Base-by-base conservation (phyloP, 1,140 invertebrate genomes). In the Pogonus chalceus region DNA sequence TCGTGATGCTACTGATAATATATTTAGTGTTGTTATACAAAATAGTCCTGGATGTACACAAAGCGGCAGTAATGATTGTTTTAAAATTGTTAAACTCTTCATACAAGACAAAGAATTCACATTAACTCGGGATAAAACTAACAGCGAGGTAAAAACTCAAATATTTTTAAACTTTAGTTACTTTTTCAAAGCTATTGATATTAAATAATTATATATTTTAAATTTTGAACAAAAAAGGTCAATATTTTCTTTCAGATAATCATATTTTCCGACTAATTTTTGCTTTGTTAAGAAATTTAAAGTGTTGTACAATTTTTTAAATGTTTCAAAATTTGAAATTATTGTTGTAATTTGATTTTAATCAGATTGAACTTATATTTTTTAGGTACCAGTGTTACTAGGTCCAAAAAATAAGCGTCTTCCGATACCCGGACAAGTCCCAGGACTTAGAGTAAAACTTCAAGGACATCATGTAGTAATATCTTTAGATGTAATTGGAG, bases 31-130 rank as follows among this genome's bases (percentile, higher is more conserved):
- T 1, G 73, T 75, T 0, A 69, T 80, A 1, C 69, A 76, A 51
- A 80, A 83, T 20, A 75, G 76, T 47, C 70, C 73, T 14, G 58
- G 59, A 4, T 76, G 73, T 56, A 48, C 35, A 18, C 39, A 20
- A 37, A 55, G 4, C 74, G 66, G 61, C 2, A 59, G 65, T 1
- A 63, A 65, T 4, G 63, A 70, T 22, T 84, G 83, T 56, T 74
- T 75, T 0, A 76, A 72, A 23, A 70, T 78, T 9, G 65, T 89
- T 1, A 77, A 77, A 35, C 69, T 91, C 9, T 87, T 79, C 52
- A 62, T 87, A 35, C 79, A 86, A 58, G 80, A 83, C 2, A 83
- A 84, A 58, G 72, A 79, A 35, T 90, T 85, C 59, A 70, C 71
- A 2, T 67, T n/a, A n/a, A n/a, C n/a, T n/a, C n/a, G n/a, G n/a